Conservation (phyloP, 2,113 vertebrate genomes). For the Chionis minor region DNA sequence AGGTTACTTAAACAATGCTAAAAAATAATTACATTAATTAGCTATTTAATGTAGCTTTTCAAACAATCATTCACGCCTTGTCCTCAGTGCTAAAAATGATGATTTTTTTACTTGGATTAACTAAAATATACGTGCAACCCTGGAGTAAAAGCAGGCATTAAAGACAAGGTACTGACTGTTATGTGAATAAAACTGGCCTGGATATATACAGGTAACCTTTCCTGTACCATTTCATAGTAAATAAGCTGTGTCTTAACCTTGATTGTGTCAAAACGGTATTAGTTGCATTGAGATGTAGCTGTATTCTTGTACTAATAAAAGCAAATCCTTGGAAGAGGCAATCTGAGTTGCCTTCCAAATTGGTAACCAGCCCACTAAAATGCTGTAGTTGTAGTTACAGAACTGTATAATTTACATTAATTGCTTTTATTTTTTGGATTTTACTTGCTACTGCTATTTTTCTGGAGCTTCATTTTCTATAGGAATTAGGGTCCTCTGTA, state of each 20-base stretch:
- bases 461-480: neutral
- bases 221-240: neutral
- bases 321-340: neutral
- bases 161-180: neutral
- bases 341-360: neutral
- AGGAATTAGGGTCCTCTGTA: neutral
- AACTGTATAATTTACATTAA: neutral
- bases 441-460: neutral
- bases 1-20: neutral
- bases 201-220: neutral
- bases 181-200: neutral
- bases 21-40: neutral
- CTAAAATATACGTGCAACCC: neutral
- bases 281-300: neutral
- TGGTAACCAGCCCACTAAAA: neutral
- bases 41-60: neutral
- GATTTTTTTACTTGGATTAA: neutral
- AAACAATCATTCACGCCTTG: neutral
- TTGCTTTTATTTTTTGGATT: conserved; percentile 16
- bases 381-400: neutral
- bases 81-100: neutral
- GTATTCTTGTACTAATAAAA: neutral
- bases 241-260: neutral
- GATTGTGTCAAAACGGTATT: neutral
- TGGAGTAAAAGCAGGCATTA: neutral